These are phyloP conservation scores for Drosophila miranda DNA, from an alignment of 1,140 invertebrate species.

Conservation along the genomic window DNA sequence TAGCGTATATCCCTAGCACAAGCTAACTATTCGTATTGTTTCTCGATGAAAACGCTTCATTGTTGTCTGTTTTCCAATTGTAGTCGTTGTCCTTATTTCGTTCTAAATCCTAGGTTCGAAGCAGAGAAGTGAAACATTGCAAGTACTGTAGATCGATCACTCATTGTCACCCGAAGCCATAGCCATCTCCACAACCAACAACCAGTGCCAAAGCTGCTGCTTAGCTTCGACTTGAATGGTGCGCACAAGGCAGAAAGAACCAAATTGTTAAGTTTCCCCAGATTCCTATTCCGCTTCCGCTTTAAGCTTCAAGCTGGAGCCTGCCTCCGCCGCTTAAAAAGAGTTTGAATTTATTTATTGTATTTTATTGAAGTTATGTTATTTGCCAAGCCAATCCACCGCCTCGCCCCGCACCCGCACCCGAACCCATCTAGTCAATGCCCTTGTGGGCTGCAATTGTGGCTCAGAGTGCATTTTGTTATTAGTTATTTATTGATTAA, in stretches of 20 bases:
- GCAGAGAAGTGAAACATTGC: constrained; percentile 12
- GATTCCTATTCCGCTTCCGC: constrained; percentile 1
- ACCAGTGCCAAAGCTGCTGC: constrained; percentile 62
- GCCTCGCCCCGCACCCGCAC: not conserved
- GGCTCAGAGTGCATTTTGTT: constrained; percentile 73
- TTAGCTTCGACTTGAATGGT: constrained; percentile 8
- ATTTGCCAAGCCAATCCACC: constrained; percentile 40
- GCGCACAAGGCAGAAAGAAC: constrained; percentile 2
- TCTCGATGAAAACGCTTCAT: constrained; percentile 54
- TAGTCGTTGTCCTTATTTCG: constrained; percentile 46
- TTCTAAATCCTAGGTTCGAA: constrained; percentile 7
- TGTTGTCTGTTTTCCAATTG: constrained; percentile 72
- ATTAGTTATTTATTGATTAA: constrained; percentile 73
- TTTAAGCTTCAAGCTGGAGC: constrained; percentile 13
- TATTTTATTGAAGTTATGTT: constrained; percentile 25
- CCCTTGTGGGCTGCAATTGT: constrained; percentile 48
- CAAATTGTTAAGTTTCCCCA: constrained; percentile 13
- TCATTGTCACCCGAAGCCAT: not conserved
- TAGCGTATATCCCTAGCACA: constrained; percentile 53
- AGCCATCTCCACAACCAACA: constrained; percentile 32
- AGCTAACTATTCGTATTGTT: constrained; percentile 49
- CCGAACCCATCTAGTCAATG: constrained; percentile 67
- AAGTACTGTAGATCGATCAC: constrained; percentile 46
- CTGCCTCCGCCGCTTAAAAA: too few species aligned
- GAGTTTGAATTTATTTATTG: constrained; percentile 27